Evolutionary conservation across 2,797 vertebrate genomes (phyloP).

Genomic region (Myotis planiceps): DNA sequence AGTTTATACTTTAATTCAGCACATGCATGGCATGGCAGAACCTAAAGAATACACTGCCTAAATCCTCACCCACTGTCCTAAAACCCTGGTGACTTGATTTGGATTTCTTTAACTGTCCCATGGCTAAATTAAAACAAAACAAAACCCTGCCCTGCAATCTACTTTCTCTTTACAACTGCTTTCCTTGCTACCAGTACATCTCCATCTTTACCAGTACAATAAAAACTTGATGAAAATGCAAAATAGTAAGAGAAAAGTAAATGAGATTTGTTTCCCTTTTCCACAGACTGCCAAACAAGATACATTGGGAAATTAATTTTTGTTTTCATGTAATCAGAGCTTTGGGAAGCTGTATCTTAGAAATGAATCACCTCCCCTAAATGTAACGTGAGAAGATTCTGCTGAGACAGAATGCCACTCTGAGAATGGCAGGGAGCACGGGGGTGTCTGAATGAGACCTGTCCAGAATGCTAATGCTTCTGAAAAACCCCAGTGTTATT

Average conservation of each 20-base stretch:
- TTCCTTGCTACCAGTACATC: not conserved
- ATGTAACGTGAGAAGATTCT: conserved; percentile 68
- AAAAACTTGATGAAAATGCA: not conserved
- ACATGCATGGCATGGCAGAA: not conserved
- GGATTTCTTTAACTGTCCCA: not conserved
- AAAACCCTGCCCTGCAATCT: not conserved
- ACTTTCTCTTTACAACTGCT: not conserved
- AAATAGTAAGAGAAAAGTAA: not conserved
- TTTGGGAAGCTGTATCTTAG: conserved; percentile 63
- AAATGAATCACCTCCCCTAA: conserved; percentile 63
- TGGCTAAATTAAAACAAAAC: not conserved
- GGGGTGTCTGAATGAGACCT: conserved; percentile 32
- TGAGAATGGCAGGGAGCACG: not conserved
- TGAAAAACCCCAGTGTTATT: not conserved
- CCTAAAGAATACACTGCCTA: not conserved
- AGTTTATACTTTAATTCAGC: not conserved
- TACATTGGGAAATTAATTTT: conserved; percentile 17
- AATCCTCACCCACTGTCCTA: too few relatives aligned
- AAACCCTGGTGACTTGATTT: not conserved
- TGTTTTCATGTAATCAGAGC: not conserved
- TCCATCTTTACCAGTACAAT: not conserved
- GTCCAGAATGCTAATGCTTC: conserved; percentile 22
- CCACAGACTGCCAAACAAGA: not conserved
- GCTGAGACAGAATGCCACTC: conserved; percentile 26
- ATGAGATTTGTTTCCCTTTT: not conserved